phyloP scores from a whole-genome alignment of 2,113 vertebrate species.

The Ctenomys sociabilis region DNA sequence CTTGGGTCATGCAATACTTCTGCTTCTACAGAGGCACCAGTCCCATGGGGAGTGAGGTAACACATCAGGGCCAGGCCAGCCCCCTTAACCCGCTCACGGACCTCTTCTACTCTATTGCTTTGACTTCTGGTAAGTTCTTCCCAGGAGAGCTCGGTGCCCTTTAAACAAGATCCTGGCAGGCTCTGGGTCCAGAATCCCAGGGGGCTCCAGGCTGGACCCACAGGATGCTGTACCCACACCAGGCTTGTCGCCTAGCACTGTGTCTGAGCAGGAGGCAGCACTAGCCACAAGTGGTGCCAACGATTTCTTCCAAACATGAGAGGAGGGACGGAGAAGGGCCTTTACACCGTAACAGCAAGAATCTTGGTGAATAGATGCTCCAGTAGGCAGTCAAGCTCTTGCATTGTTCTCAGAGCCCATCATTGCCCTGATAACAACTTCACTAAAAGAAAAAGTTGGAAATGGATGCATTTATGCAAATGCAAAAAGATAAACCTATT shows the following conservation, averaged over 20 bases:
- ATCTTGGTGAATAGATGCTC: too few species aligned
- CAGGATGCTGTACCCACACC: neutral
- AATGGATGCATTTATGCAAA: neutral
- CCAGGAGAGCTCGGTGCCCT: neutral
- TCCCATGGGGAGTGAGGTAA: neutral
- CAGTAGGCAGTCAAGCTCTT: neutral
- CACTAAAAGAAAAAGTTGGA: neutral
- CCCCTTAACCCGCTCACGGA: neutral
- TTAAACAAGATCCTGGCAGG: neutral
- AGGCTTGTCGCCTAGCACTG: neutral
- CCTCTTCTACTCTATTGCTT: neutral
- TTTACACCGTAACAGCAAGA: neutral
- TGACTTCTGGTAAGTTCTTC: neutral
- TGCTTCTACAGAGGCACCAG: neutral
- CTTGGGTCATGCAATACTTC: neutral
- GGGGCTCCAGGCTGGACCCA: neutral
- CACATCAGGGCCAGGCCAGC: neutral
- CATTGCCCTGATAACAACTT: neutral
- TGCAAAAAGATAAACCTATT: neutral
- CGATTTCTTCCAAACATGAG: neutral
- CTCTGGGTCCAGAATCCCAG: neutral
- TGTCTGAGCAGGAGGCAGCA: neutral
- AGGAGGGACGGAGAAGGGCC: neutral
- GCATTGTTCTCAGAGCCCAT: neutral
- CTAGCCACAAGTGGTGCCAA: neutral